Conservation (phyloP, 2,113 vertebrate species). For the Pterocles orientalis region DNA sequence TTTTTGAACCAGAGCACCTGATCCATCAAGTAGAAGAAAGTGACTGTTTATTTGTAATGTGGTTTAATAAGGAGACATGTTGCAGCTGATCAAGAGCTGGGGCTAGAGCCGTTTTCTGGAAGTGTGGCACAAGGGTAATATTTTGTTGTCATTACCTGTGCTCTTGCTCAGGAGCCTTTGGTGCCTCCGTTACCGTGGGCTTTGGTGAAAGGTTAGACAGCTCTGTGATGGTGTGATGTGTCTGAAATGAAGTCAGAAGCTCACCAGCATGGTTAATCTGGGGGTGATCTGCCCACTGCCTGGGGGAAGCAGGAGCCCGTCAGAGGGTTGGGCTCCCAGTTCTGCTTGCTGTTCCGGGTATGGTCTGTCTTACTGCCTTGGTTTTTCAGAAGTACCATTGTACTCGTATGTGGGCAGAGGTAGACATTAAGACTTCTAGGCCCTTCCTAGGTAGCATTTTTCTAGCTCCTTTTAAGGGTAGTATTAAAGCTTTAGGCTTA, state of each 20-base stretch:
- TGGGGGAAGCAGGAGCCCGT: background rate
- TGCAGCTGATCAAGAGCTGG: background rate
- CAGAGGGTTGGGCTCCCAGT: background rate
- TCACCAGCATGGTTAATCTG: background rate
- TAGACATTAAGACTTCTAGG: background rate
- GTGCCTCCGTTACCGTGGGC: background rate
- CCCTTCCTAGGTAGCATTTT: background rate
- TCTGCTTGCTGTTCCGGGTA: background rate
- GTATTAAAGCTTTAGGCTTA: background rate
- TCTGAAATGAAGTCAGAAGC: background rate
- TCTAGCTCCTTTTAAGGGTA: background rate
- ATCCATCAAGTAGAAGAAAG: background rate
- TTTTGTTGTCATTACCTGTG: background rate
- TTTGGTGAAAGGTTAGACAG: background rate
- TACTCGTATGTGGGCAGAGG: background rate
- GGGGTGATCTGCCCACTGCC: background rate
- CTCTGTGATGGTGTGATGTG: fast-evolving
- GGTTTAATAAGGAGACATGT: background rate
- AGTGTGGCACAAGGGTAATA: background rate
- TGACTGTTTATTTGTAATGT: background rate
- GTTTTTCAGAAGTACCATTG: background rate
- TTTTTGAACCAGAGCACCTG: background rate
- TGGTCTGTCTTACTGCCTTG: background rate
- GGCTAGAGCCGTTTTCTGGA: background rate
- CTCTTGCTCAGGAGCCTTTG: background rate